These are phyloP conservation scores for Macropus fuliginosus DNA, from an alignment of 2,797 vertebrate genomes.

Conservation along the genomic window DNA sequence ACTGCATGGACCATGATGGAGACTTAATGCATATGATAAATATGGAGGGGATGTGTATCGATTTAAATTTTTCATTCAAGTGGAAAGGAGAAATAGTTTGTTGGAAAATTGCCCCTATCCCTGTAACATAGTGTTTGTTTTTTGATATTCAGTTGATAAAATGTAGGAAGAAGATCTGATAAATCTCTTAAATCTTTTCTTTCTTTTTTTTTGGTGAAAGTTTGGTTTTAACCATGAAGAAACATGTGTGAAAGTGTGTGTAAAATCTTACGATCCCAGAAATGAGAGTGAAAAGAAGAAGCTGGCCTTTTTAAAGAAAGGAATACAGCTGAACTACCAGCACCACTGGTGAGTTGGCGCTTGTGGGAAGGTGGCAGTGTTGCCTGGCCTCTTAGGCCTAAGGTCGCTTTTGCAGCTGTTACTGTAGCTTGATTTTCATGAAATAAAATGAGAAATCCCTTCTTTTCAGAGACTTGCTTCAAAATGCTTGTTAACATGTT, in stretches of 20 bases:
- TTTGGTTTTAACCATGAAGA: constrained; percentile 90
- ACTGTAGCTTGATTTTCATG: constrained; percentile 27
- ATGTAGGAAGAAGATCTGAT: background rate
- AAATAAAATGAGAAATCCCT: background rate
- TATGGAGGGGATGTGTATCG: background rate
- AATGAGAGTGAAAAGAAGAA: constrained; percentile 81
- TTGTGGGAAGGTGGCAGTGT: background rate
- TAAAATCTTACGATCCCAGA: constrained; percentile 85
- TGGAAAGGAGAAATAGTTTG: background rate
- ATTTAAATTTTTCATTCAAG: constrained; percentile 15
- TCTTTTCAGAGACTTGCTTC: background rate
- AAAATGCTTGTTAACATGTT: constrained; percentile 37
- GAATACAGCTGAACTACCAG: constrained; percentile 94
- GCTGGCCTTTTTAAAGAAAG: constrained; percentile 93
- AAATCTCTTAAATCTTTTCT: constrained; percentile 5
- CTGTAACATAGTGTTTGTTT: background rate
- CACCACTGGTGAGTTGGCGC: constrained; percentile 90
- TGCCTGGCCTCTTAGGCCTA: background rate
- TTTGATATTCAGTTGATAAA: constrained; percentile 44
- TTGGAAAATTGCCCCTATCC: background rate
- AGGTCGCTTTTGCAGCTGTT: constrained; percentile 23
- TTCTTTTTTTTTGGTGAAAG: constrained; percentile 80
- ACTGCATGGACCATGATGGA: background rate
- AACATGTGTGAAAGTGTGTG: constrained; percentile 87
- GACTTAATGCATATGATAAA: background rate